phyloP scores from a whole-genome alignment of 1,140 invertebrate genomes.

The Papilio glaucus region DNA sequence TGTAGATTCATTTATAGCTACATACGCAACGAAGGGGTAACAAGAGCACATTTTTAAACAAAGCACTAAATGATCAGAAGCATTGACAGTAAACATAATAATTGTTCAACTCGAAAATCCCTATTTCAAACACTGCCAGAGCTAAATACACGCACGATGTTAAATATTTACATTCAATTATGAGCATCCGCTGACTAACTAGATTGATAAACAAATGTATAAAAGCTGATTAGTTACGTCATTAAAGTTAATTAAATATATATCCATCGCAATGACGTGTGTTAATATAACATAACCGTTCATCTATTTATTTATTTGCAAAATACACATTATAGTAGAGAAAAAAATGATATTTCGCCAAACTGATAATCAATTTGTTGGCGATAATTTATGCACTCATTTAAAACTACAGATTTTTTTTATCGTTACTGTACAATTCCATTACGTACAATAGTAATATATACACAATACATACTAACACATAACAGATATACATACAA shows the following conservation, averaged over 20 bases:
- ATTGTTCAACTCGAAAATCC: not conserved
- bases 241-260: conserved; percentile 17
- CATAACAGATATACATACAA: too few relatives aligned
- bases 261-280: not conserved
- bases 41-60: not conserved
- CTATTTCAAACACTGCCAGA: conserved; percentile 26
- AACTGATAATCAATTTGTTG: too few relatives aligned
- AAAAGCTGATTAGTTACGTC: conserved; percentile 25
- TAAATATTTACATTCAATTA: conserved; percentile 34
- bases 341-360: too few relatives aligned
- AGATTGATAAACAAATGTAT: conserved; percentile 11
- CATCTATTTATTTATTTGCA: too few relatives aligned
- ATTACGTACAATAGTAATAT: too few relatives aligned
- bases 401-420: too few relatives aligned
- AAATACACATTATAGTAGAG: too few relatives aligned
- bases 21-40: too few relatives aligned
- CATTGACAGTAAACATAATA: not conserved
- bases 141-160: conserved; percentile 7
- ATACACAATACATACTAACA: too few relatives aligned
- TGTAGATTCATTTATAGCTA: too few relatives aligned
- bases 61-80: not conserved
- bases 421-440: too few relatives aligned
- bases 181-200: conserved; percentile 28
- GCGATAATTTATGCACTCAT: too few relatives aligned
- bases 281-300: not conserved